Percentiles rank a stretch among this genome's conserved stretches.
Evolutionary conservation across 2,888 invertebrate species (phyloP).

Genomic region (Coleophora deauratella): DNA sequence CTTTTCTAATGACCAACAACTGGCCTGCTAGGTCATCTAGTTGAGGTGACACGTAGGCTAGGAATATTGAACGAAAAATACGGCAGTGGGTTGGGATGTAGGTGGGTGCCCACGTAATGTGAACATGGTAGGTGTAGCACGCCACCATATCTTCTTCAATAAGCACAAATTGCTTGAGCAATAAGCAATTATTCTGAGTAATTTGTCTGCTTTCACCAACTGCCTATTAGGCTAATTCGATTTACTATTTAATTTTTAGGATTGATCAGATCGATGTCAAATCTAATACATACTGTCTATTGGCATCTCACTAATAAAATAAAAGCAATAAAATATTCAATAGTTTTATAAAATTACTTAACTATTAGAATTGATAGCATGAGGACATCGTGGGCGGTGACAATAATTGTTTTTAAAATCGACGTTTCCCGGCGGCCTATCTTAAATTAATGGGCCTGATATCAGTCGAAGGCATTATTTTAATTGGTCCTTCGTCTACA

Average conservation of each 20-base stretch:
- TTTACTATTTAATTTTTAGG: neutral
- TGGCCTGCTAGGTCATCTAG: slow-evolving; percentile 36
- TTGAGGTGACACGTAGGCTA: slow-evolving; percentile 59
- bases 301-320: too few relatives aligned
- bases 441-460: neutral
- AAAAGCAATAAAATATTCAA: too few relatives aligned
- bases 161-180: slow-evolving; percentile 32
- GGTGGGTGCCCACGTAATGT: slow-evolving; percentile 65
- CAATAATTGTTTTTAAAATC: too few relatives aligned
- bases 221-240: slow-evolving; percentile 1
- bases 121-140: slow-evolving; percentile 56
- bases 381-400: too few relatives aligned
- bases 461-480: slow-evolving; percentile 4
- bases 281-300: too few relatives aligned
- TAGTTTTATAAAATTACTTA: too few relatives aligned
- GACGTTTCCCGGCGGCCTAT: too few relatives aligned
- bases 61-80: slow-evolving; percentile 47
- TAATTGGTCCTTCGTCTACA: slow-evolving; percentile 12
- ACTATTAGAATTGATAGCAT: too few relatives aligned
- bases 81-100: slow-evolving; percentile 58
- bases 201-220: slow-evolving; percentile 13
- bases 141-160: slow-evolving; percentile 43
- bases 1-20: slow-evolving; percentile 22
- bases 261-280: too few relatives aligned
- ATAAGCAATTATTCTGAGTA: slow-evolving; percentile 25